phyloP scores from a whole-genome alignment of 37 sponge, comb jelly and placozoan genomes.

The Beroe forskalii region DNA sequence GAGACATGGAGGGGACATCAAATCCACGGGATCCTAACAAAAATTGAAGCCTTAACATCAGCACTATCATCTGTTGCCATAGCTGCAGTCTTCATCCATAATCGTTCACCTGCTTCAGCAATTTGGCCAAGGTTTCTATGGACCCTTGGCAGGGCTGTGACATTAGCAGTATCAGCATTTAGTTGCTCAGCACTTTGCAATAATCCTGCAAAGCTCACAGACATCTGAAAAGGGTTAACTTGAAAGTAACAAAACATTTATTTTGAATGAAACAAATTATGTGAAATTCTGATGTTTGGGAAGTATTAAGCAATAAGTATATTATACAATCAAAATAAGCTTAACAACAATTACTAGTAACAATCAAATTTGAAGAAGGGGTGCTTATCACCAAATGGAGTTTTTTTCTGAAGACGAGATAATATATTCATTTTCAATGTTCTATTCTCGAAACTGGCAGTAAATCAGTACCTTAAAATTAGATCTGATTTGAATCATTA shows the following conservation, averaged over 20 bases:
- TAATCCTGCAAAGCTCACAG: conserved; percentile 76
- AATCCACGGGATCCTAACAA: conserved; percentile 90
- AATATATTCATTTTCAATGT: no score
- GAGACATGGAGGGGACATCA: conserved; percentile 85
- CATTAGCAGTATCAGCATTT: conserved; percentile 74
- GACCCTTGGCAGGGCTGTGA: conserved; percentile 82
- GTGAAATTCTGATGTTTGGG: not conserved
- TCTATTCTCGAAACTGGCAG: no score
- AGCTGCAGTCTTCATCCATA: conserved; percentile 77
- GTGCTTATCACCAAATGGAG: no score
- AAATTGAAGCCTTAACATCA: conserved; percentile 89
- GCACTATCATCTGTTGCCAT: conserved; percentile 70
- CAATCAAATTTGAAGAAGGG: no score
- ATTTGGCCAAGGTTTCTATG: conserved; percentile 91
- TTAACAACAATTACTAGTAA: no score
- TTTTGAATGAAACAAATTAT: no score
- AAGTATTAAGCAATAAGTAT: not conserved
- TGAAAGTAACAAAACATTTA: no score
- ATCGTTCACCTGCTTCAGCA: conserved; percentile 87
- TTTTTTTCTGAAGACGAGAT: no score
- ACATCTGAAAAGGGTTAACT: conserved; percentile 59
- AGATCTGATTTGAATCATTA: no score
- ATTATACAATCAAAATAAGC: no score
- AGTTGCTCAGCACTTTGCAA: conserved; percentile 86
- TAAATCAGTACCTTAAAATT: no score